Base-by-base conservation (phyloP, 2,113 vertebrate species). In the Equus przewalskii region DNA sequence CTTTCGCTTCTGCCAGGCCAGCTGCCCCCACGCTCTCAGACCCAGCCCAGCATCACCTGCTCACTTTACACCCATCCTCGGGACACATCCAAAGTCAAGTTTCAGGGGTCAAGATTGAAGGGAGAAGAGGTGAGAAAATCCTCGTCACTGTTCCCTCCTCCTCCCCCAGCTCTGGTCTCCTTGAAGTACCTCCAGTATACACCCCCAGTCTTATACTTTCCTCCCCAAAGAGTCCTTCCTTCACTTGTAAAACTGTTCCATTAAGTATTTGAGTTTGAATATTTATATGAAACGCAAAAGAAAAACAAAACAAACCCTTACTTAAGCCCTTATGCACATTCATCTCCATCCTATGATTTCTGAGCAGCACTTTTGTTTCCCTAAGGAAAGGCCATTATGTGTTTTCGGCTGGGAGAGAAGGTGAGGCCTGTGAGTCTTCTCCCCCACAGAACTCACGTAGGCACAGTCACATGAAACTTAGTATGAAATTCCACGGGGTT, bases 1-100 rank as follows among this genome's bases (percentile, higher is more conserved):
- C 86, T 70, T 41, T 58, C 51, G 11, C n/a, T 65, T 80, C 58
- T 44, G 69, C 28, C 79, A 69, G 19, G 9, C n/a, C 28, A 16
- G 24, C 21, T 58, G 18, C 18, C 54, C 30, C 30, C 0, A 0
- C 0, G 13, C 1, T 80, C 28, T 58, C 67, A n/a, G 14, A 8
- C 15, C 49, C 41, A 28, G 5, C 6, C 41, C 21, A n/a, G 46
- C 22, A 44, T n/a, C 1, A 11, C 30, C 1, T 76, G 26, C 28
- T 36, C 60, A 76, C 33, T 46, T 21, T 51, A 36, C 6, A 60
- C 1, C 41, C 22, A 13, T 92, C 90, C n/a, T 76, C n/a, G 28
- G 11, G 41, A 24, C 24, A 26, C 26, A n/a, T 8, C 26, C 67
- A 76, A 19, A 36, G 49, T 60, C 70, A 73, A 22, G 58, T 21